A percentile compares a stretch with the other conserved stretches of the same genome.
Conservation (phyloP, 2,113 vertebrate genomes). For the Sylvilagus bachmani region DNA sequence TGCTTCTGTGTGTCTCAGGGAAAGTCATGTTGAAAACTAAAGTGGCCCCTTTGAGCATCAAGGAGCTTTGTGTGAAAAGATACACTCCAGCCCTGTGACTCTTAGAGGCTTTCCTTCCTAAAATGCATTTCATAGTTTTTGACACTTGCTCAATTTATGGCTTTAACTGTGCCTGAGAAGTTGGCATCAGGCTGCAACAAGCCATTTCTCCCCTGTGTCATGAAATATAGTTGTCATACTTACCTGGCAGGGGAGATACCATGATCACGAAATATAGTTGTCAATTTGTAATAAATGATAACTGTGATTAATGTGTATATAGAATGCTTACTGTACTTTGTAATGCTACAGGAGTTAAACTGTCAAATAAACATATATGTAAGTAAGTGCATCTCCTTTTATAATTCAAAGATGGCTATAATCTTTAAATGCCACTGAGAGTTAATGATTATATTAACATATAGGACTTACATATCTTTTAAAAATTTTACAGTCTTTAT, state of each 20-base stretch:
- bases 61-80: background rate
- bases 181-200: background rate
- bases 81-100: background rate
- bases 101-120: background rate
- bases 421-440: background rate
- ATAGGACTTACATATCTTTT: background rate
- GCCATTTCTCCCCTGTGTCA: background rate
- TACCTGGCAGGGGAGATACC: too few relatives aligned
- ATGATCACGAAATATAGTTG: background rate
- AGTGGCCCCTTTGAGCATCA: background rate
- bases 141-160: background rate
- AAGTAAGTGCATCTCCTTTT: background rate
- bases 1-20: background rate
- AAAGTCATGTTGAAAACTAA: slow-evolving; percentile 5
- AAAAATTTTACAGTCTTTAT: background rate
- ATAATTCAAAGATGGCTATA: background rate
- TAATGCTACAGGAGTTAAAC: background rate
- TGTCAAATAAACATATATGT: background rate
- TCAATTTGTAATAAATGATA: background rate
- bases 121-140: background rate
- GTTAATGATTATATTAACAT: background rate
- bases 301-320: background rate
- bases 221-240: background rate
- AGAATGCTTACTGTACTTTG: background rate
- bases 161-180: background rate